Percentiles rank a stretch among this genome's conserved stretches.
Evolutionary conservation across 2,113 vertebrate genomes (phyloP).

Genomic region (Gasterosteus aculeatus): DNA sequence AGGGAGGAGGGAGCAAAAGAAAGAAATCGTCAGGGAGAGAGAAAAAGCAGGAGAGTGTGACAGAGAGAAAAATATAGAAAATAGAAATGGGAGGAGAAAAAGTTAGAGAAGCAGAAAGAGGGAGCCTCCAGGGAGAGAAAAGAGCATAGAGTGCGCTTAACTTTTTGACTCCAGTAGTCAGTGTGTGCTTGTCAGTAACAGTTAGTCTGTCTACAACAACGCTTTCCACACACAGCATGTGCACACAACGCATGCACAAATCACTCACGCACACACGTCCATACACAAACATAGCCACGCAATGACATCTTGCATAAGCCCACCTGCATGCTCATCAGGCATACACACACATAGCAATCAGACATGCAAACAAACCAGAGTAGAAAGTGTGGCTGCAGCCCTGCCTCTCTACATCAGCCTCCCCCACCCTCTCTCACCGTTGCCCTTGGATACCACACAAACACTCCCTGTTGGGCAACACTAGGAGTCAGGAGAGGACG

Average conservation of each 20-base stretch:
- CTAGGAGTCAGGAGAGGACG: conserved; percentile 79
- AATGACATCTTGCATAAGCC: conserved; percentile 61
- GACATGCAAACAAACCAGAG: conserved; percentile 73
- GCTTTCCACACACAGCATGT: conserved; percentile 67
- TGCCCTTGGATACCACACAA: conserved; percentile 81
- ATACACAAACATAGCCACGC: conserved; percentile 47
- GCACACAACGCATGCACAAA: conserved; percentile 48
- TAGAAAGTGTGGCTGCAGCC: conserved; percentile 69
- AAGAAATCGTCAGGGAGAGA: conserved; percentile 73
- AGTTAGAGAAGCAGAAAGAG: conserved; percentile 68
- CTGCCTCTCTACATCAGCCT: conserved; percentile 72
- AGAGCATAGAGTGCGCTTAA: conserved; percentile 80
- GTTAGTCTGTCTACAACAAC: conserved; percentile 78
- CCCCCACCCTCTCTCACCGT: conserved; percentile 74
- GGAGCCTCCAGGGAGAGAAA: conserved; percentile 74
- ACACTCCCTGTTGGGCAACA: conserved; percentile 84
- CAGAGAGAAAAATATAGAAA: conserved; percentile 79
- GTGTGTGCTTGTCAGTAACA: conserved; percentile 80
- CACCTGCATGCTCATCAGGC: conserved; percentile 60
- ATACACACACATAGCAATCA: conserved; percentile 42
- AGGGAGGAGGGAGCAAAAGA: conserved; percentile 70
- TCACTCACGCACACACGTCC: conserved; percentile 24
- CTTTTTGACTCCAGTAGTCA: conserved; percentile 82
- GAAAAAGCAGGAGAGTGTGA: conserved; percentile 78
- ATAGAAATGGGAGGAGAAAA: conserved; percentile 76